Evolutionary conservation across 1,140 invertebrate species (phyloP).

Genomic region (Lutraria rhynchaena): DNA sequence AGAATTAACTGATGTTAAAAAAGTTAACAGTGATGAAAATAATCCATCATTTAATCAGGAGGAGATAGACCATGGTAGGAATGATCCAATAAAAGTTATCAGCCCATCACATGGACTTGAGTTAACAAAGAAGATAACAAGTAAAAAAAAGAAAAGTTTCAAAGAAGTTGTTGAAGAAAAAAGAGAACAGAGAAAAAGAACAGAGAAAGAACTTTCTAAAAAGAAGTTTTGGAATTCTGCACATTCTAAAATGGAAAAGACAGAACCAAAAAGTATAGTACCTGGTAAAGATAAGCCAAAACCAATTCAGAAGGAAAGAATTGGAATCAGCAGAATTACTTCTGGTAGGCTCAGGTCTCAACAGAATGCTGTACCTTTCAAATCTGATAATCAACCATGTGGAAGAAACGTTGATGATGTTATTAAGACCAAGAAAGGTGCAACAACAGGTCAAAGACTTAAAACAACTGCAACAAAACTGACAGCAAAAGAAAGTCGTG

Average conservation of each 20-base stretch:
- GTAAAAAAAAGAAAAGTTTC: conserved; percentile 26
- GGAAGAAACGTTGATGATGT: too few species aligned
- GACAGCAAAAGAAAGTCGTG: too few species aligned
- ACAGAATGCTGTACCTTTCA: too few species aligned
- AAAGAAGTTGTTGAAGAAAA: conserved; percentile 44
- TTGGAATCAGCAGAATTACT: too few species aligned
- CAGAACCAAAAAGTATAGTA: too few species aligned
- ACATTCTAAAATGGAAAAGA: background rate
- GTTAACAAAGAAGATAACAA: background rate
- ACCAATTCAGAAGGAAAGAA: too few species aligned
- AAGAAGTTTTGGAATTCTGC: conserved; percentile 37
- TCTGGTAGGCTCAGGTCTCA: too few species aligned
- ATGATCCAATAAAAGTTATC: background rate
- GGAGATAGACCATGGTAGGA: background rate
- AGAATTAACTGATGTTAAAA: background rate
- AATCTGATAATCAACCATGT: too few species aligned
- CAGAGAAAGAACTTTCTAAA: conserved; percentile 4
- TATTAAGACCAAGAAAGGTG: too few species aligned
- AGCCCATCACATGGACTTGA: background rate
- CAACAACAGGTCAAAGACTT: too few species aligned
- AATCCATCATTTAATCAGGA: background rate
- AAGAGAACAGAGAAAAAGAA: conserved; percentile 25
- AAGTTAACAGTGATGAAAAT: background rate
- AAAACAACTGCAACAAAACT: too few species aligned
- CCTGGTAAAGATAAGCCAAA: too few species aligned